Base-by-base conservation (phyloP, 2,888 invertebrate genomes). In the Candidula unifasciata region DNA sequence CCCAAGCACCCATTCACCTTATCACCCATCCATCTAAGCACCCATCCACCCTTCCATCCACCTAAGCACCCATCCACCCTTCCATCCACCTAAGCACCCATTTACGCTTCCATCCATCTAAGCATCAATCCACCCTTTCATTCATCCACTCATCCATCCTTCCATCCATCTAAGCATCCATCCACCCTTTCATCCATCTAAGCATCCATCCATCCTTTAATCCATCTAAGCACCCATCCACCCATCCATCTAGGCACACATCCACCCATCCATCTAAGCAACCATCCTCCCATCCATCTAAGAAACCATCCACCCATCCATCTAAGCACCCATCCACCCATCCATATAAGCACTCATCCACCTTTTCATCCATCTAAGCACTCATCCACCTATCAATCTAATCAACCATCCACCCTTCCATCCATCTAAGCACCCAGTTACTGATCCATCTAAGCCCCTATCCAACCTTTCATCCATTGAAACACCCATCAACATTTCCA, bases 81-180 rank as follows among this genome's bases (percentile, higher is more conserved):
- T n/a, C 44, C 8, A 44, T 6, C 44, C 44, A 44, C 13, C 44
- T 13, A 44, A 44, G n/a, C n/a, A n/a, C n/a, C n/a, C n/a, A n/a
- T n/a, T n/a, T n/a, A n/a, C n/a, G n/a, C n/a, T n/a, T n/a, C n/a
- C n/a, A n/a, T n/a, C n/a, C n/a, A n/a, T n/a, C n/a, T n/a, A n/a
- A n/a, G n/a, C 44, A 44, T 44, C 44, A 6, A 44, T 44, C 13
- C 44, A 44, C 44, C 13, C 44, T n/a, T 37, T 37, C 21, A 60
- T 60, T n/a, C 27, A 21, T 71, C 71, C n/a, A 60, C 60, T 60
- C n/a, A 60, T n/a, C 60, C n/a, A n/a, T n/a, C n/a, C n/a, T 60
- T n/a, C 3, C 3, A 24, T n/a, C 44, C 44, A 44, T 60, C n/a
- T 60, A 60, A 60, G 18, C 5, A 16, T 21, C 21, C n/a, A 60